Percentiles rank a stretch among this genome's conserved stretches.
phyloP scores from a whole-genome alignment of 2,888 invertebrate genomes.

The Arctia plantaginis region DNA sequence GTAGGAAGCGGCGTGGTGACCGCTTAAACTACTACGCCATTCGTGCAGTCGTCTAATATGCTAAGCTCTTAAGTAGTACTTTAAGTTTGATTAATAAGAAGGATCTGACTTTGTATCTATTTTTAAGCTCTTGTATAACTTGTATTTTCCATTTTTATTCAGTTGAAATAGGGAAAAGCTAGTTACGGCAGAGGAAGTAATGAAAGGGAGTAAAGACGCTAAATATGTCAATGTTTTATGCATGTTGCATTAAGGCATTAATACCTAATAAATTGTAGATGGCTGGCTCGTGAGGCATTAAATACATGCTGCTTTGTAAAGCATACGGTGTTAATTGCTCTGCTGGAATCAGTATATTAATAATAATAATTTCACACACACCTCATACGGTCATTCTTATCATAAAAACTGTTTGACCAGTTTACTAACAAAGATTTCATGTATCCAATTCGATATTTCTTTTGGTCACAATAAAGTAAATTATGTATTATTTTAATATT shows the following conservation, averaged over 20 bases:
- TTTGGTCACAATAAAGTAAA: no score
- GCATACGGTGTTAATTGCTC: not conserved
- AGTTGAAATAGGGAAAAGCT: no score
- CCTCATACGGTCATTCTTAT: not conserved
- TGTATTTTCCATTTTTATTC: not conserved
- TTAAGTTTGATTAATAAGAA: not conserved
- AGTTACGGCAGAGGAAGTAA: constrained; percentile 7
- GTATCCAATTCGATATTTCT: no score
- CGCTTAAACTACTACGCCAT: no score
- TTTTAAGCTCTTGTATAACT: no score
- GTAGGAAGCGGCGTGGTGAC: no score
- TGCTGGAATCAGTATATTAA: not conserved
- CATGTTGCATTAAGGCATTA: constrained; percentile 19
- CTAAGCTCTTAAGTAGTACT: not conserved
- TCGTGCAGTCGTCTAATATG: no score
- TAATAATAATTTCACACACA: not conserved
- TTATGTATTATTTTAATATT: no score
- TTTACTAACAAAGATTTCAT: not conserved
- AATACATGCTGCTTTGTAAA: not conserved
- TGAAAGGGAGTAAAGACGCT: constrained; percentile 6
- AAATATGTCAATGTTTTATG: constrained; percentile 14
- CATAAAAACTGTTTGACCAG: not conserved
- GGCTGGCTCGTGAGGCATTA: constrained; percentile 3
- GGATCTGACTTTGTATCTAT: not conserved
- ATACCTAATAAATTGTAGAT: constrained; percentile 16